Conservation (phyloP, 2,113 vertebrate species). For the Phylloscopus whistleri region DNA sequence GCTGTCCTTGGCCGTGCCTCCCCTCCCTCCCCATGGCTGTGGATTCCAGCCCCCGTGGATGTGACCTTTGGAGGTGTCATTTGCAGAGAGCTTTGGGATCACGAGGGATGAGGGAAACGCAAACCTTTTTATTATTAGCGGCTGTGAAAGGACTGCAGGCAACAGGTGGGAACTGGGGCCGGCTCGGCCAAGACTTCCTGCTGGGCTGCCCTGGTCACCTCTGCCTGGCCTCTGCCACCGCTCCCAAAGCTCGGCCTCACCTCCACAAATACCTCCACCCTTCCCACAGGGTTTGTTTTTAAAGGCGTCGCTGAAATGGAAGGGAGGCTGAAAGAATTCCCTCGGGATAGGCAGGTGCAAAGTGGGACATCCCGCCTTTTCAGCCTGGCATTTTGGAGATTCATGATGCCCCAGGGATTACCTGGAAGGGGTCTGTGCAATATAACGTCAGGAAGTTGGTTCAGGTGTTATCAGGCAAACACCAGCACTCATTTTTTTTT, state of each 20-base stretch:
- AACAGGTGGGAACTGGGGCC: slow-evolving; percentile 41
- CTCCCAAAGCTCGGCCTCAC: neutral
- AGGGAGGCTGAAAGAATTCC: neutral
- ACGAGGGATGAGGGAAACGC: neutral
- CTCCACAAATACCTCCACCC: neutral
- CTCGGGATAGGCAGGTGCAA: accelerated
- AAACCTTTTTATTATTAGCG: slow-evolving; percentile 34
- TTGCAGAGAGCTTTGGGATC: slow-evolving; percentile 5
- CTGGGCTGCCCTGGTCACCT: neutral
- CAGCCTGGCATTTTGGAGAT: neutral
- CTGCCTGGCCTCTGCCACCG: neutral
- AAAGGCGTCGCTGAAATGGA: neutral
- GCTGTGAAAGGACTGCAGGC: slow-evolving; percentile 9
- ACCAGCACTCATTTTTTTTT: neutral
- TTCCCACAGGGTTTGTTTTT: neutral
- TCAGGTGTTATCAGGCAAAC: neutral
- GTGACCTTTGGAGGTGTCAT: slow-evolving; percentile 27
- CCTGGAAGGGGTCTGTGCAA: neutral
- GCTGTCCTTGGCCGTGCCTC: slow-evolving; percentile 4
- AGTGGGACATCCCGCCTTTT: neutral
- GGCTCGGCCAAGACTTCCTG: slow-evolving; percentile 22
- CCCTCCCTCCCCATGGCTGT: neutral
- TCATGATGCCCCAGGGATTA: neutral
- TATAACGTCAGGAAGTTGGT: neutral
- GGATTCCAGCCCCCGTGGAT: neutral